A percentile compares a stretch with the other conserved stretches of the same genome.
These are phyloP conservation scores for Drosophila tanythrix DNA, from an alignment of 2,888 invertebrate genomes.

Conservation along the genomic window DNA sequence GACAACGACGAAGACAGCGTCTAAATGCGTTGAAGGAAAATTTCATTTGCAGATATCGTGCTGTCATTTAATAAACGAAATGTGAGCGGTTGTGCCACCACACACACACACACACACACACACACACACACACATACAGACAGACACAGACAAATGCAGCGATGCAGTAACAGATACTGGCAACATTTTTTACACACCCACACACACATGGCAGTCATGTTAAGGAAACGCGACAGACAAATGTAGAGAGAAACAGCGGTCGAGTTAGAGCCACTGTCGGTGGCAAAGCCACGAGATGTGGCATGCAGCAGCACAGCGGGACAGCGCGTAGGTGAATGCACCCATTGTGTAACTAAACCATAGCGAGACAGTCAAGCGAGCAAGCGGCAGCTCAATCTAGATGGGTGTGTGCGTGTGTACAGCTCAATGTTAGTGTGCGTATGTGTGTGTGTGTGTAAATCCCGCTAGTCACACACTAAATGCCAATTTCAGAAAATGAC, in stretches of 20 bases:
- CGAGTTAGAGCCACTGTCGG: slow-evolving; percentile 42
- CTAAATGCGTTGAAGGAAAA: slow-evolving; percentile 80
- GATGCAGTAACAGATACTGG: slow-evolving; percentile 80
- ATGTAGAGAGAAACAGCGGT: slow-evolving; percentile 29
- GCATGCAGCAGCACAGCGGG: slow-evolving; percentile 64
- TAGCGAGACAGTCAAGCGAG: slow-evolving; percentile 64
- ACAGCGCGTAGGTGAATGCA: slow-evolving; percentile 82
- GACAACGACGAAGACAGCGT: slow-evolving; percentile 49
- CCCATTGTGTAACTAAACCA: slow-evolving; percentile 82
- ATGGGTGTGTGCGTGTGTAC: slow-evolving; percentile 21
- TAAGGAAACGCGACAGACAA: slow-evolving; percentile 68
- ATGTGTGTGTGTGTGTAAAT: slow-evolving; percentile 67
- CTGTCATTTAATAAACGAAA: slow-evolving; percentile 84
- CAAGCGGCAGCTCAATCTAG: slow-evolving; percentile 53
- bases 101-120: slow-evolving; percentile 25
- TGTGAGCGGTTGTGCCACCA: slow-evolving; percentile 65
- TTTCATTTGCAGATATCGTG: slow-evolving; percentile 84
- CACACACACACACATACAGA: slow-evolving; percentile 15
- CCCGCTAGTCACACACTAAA: slow-evolving; percentile 78
- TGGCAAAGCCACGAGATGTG: slow-evolving; percentile 50
- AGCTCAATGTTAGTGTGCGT: slow-evolving; percentile 8
- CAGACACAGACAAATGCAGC: slow-evolving; percentile 68
- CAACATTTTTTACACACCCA: slow-evolving; percentile 73
- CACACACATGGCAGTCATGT: slow-evolving; percentile 55
- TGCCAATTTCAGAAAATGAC: slow-evolving; percentile 80